phyloP scores from a whole-genome alignment of 2,888 invertebrate genomes.

The Harpalus rufipes region DNA sequence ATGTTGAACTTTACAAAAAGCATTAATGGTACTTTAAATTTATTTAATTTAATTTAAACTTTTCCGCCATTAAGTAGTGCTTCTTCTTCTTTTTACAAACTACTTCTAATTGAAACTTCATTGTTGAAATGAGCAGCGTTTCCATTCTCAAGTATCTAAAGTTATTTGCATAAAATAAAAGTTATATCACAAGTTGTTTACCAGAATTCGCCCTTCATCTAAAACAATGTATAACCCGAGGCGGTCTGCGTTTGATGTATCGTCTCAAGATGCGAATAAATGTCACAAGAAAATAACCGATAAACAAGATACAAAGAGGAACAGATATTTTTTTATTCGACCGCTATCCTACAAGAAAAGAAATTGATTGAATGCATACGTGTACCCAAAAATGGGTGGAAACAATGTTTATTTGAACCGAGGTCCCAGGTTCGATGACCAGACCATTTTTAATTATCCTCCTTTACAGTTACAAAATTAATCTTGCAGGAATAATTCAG shows the following conservation, averaged over 20 bases:
- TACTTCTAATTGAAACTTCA: conserved; percentile 5
- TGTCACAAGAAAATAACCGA: conserved; percentile 12
- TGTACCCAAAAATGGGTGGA: no score
- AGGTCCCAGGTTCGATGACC: no score
- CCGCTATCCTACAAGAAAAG: neutral
- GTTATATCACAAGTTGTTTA: conserved; percentile 16
- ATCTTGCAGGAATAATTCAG: neutral
- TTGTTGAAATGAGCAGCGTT: neutral
- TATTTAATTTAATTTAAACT: neutral
- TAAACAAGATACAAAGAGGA: neutral
- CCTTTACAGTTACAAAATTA: neutral
- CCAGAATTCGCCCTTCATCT: neutral
- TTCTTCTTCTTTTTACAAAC: neutral
- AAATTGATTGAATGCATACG: no score
- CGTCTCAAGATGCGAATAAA: conserved; percentile 11
- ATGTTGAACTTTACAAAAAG: no score
- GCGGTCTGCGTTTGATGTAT: conserved; percentile 4
- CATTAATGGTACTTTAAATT: neutral
- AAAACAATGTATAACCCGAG: neutral
- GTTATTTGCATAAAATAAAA: conserved; percentile 16
- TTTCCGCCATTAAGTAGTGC: neutral
- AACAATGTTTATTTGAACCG: no score
- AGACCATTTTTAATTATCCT: neutral
- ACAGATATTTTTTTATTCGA: neutral
- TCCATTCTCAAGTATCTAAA: neutral